Evolutionary conservation across 2,888 invertebrate species (phyloP).

Genomic region (Aspidiotus rigidus): DNA sequence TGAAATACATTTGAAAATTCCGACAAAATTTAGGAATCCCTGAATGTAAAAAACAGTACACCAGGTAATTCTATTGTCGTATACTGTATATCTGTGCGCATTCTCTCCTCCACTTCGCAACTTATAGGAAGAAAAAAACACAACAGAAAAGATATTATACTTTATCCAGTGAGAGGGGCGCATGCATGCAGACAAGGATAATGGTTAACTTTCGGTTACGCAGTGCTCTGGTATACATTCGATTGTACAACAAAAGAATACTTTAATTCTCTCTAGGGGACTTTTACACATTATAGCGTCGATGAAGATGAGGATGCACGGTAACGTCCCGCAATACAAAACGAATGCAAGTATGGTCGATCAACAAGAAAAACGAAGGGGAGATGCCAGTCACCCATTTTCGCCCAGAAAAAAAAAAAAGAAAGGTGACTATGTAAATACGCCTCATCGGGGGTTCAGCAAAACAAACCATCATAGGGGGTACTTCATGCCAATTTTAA

Average conservation of each 20-base stretch:
- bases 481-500: conserved; percentile 23
- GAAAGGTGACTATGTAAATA: conserved; percentile 29
- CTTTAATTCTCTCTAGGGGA: conserved; percentile 33
- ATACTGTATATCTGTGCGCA: conserved; percentile 2
- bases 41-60: not conserved
- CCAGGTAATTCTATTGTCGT: not conserved
- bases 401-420: conserved; percentile 9
- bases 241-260: conserved; percentile 32
- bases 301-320: not conserved
- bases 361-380: not conserved
- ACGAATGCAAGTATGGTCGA: not conserved
- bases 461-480: conserved; percentile 27
- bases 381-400: conserved; percentile 24
- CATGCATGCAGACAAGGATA: conserved; percentile 21
- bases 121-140: not conserved
- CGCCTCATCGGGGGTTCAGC: conserved; percentile 27
- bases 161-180: not conserved
- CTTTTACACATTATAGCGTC: conserved; percentile 26
- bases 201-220: conserved; percentile 34
- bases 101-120: not conserved
- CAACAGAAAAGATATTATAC: not conserved
- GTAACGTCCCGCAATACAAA: conserved; percentile 21
- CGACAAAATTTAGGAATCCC: not conserved
- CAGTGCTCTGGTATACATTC: conserved; percentile 29
- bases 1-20: no score